Evolutionary conservation across 2,888 invertebrate species (phyloP), one percentile per base, ranked within the genome.

Genomic region (Pterobdella sp.): DNA sequence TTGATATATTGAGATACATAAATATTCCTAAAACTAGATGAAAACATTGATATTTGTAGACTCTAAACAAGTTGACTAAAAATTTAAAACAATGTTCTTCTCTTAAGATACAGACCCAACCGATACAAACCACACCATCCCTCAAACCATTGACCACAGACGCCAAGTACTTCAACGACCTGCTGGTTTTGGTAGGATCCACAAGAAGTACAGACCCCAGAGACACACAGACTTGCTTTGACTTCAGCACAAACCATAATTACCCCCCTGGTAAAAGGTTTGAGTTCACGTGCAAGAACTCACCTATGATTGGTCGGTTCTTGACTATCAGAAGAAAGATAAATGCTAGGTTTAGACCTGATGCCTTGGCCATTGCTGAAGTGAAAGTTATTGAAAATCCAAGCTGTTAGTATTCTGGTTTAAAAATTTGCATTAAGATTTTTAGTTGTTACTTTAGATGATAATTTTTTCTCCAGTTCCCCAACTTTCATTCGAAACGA

Each of bases 341-440:
- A 36, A 10, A 31, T 0, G 56, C 71, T 14, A 10, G 31, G 18
- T 71, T 71, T 35, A 26, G 71, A 34, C 60, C 63, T 14, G 71
- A 71, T 35, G 71, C 71, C 22, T 32, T 71, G n/a, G 71, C 71
- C 2, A 56, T 71, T 32, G 71, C 71, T 35, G 71, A 71, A n/a
- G 56, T 71, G n/a, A 56, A 37, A 35, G 36, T 71, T 1, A 34
- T 71, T 37, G 71, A 71, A 14, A 42, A 36, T 2, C 35, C 42
- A 22, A 42, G 18, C 18, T 18, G 42, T 42, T 42, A 42, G 42
- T 42, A 14, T 42, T 7, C 42, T 14, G n/a, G n/a, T n/a, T n/a
- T n/a, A n/a, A n/a, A n/a, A n/a, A n/a, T n/a, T n/a, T n/a, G n/a
- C n/a, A n/a, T n/a, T n/a, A n/a, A n/a, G n/a, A n/a, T n/a, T n/a